Conservation (phyloP, 2,888 invertebrate genomes). For the Callosobruchus maculatus region DNA sequence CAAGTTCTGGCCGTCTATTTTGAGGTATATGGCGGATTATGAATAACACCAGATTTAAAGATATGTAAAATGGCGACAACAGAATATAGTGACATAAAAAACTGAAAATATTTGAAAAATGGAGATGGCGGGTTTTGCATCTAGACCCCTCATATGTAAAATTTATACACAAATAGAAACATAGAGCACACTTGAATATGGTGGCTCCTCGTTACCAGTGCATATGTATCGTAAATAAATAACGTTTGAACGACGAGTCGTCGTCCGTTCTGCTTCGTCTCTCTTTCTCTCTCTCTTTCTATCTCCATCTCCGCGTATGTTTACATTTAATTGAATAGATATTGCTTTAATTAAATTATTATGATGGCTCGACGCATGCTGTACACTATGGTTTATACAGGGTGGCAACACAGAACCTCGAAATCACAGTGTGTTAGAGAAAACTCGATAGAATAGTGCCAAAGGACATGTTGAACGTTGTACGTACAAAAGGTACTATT, state of each 20-base stretch:
- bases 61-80: too few relatives aligned
- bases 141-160: too few relatives aligned
- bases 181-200: not conserved
- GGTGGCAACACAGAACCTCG: not conserved
- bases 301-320: slow-evolving; percentile 15
- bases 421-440: too few relatives aligned
- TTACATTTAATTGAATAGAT: slow-evolving; percentile 38
- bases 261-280: not conserved
- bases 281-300: not conserved
- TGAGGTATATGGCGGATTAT: too few relatives aligned
- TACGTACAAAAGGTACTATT: too few relatives aligned
- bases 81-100: too few relatives aligned
- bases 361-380: slow-evolving; percentile 20
- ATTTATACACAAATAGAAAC: not conserved
- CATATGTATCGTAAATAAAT: not conserved
- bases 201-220: not conserved
- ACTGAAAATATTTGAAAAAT: too few relatives aligned
- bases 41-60: too few relatives aligned
- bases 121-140: too few relatives aligned
- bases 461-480: too few relatives aligned
- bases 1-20: too few relatives aligned
- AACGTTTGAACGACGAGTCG: not conserved
- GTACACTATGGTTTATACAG: not conserved
- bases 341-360: slow-evolving; percentile 44
- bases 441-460: too few relatives aligned